Percentiles rank a stretch among this genome's conserved stretches.
Conservation (phyloP, 2,888 invertebrate genomes). For the Eupithecia tripunctaria region DNA sequence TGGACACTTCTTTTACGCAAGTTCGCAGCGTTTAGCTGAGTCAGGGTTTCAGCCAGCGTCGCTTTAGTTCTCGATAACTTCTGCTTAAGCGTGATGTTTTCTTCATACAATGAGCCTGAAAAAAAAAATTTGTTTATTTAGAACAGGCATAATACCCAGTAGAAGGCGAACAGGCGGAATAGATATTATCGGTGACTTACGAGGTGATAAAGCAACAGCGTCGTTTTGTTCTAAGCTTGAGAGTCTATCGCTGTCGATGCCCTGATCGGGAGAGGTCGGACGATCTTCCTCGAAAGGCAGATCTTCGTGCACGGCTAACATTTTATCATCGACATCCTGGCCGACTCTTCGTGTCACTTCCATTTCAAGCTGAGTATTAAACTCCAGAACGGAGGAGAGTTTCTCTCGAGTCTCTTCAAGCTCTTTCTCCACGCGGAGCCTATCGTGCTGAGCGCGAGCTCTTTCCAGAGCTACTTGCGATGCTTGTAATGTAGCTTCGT, state of each 20-base stretch:
- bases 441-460: constrained; percentile 89
- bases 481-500: constrained; percentile 89
- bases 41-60: constrained; percentile 90
- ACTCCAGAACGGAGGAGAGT: constrained; percentile 63
- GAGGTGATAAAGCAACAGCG: constrained; percentile 72
- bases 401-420: constrained; percentile 84
- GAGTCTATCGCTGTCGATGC: constrained; percentile 93
- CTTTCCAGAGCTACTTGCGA: constrained; percentile 90
- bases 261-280: constrained; percentile 91
- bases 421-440: constrained; percentile 87
- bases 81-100: constrained; percentile 89
- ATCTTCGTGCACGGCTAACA: constrained; percentile 62
- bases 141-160: not conserved
- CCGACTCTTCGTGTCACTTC: constrained; percentile 77
- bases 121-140: constrained; percentile 29
- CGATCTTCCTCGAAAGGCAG: constrained; percentile 72
- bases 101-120: constrained; percentile 80
- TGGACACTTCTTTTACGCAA: constrained; percentile 92
- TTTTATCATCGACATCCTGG: constrained; percentile 61
- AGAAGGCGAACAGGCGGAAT: not conserved
- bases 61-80: constrained; percentile 89
- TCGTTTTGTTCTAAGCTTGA: constrained; percentile 86
- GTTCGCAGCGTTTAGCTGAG: constrained; percentile 90
- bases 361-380: constrained; percentile 71
- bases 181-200: constrained; percentile 57